Conservation (phyloP, 2,888 invertebrate species). For the Ptilodon capucinus region DNA sequence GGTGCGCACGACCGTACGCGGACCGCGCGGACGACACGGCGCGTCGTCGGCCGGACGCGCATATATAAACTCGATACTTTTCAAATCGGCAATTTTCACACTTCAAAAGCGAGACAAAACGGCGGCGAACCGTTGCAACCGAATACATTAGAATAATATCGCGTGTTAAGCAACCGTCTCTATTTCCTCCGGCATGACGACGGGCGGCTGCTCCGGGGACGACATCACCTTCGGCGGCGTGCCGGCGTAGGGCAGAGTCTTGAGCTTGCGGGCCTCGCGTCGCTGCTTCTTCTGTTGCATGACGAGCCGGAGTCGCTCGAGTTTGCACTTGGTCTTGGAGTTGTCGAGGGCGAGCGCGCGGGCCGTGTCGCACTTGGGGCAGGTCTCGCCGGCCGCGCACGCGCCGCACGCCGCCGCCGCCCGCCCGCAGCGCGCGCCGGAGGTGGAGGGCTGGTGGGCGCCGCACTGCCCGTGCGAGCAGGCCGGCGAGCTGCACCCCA, state of each 20-base stretch:
- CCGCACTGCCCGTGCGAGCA: slow-evolving; percentile 69
- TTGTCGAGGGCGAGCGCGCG: slow-evolving; percentile 86
- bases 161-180: slow-evolving; percentile 68
- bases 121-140: slow-evolving; percentile 36
- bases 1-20: slow-evolving; percentile 23
- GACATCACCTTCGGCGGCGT: slow-evolving; percentile 88
- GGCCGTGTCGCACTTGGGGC: slow-evolving; percentile 72
- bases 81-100: slow-evolving; percentile 17
- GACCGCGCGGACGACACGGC: slow-evolving; percentile 18
- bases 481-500: slow-evolving; percentile 50
- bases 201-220: slow-evolving; percentile 90
- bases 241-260: slow-evolving; percentile 84
- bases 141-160: slow-evolving; percentile 29
- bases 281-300: slow-evolving; percentile 95
- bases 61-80: slow-evolving; percentile 12
- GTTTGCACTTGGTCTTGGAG: slow-evolving; percentile 91
- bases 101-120: slow-evolving; percentile 42
- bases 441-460: too few species aligned
- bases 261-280: slow-evolving; percentile 89
- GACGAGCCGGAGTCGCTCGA: slow-evolving; percentile 92
- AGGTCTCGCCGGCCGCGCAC: slow-evolving; percentile 51
- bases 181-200: slow-evolving; percentile 92
- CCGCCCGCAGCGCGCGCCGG: slow-evolving; percentile 34
- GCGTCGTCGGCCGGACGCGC: slow-evolving; percentile 13
- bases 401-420: slow-evolving; percentile 46